Percentiles rank a stretch among this genome's conserved stretches.
phyloP scores from a whole-genome alignment of 1,140 invertebrate species.

The Monochamus saltuarius region DNA sequence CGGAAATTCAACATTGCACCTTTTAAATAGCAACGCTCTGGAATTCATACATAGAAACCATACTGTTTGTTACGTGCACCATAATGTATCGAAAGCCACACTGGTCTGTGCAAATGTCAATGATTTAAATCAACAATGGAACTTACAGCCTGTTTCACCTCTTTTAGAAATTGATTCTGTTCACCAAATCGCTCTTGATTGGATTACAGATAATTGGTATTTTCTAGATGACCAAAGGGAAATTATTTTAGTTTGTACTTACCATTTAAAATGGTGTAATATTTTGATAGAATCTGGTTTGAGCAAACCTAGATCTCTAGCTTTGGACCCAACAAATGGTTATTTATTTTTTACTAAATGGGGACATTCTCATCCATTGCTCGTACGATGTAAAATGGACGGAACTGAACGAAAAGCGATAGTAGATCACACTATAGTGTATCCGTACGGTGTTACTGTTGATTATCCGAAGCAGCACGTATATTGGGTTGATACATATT shows the following conservation, averaged over 20 bases:
- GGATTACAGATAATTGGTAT: constrained; percentile 85
- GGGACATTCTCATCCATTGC: constrained; percentile 61
- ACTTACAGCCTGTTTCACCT: constrained; percentile 57
- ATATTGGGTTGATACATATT: constrained; percentile 79
- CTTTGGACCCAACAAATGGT: constrained; percentile 78
- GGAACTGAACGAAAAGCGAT: constrained; percentile 59
- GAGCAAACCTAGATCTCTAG: constrained; percentile 74
- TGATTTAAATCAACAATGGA: constrained; percentile 60
- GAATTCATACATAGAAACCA: constrained; percentile 61
- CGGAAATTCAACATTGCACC: constrained; percentile 50
- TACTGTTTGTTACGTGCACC: constrained; percentile 69
- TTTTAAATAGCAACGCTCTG: constrained; percentile 54
- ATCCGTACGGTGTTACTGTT: constrained; percentile 62
- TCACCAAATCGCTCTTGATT: constrained; percentile 76
- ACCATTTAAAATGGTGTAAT: constrained; percentile 62
- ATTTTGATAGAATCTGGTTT: constrained; percentile 69
- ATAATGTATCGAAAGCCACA: constrained; percentile 54
- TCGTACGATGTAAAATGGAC: constrained; percentile 65
- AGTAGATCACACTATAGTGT: constrained; percentile 60
- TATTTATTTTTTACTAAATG: constrained; percentile 78
- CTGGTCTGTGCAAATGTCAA: constrained; percentile 64
- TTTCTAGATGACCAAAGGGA: constrained; percentile 74
- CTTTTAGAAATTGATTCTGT: constrained; percentile 62
- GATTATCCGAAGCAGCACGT: constrained; percentile 72
- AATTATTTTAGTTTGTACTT: constrained; percentile 70